Percentiles rank a stretch among this genome's conserved stretches.
Conservation (phyloP, 2,888 invertebrate genomes). For the Drosophila infuscata region DNA sequence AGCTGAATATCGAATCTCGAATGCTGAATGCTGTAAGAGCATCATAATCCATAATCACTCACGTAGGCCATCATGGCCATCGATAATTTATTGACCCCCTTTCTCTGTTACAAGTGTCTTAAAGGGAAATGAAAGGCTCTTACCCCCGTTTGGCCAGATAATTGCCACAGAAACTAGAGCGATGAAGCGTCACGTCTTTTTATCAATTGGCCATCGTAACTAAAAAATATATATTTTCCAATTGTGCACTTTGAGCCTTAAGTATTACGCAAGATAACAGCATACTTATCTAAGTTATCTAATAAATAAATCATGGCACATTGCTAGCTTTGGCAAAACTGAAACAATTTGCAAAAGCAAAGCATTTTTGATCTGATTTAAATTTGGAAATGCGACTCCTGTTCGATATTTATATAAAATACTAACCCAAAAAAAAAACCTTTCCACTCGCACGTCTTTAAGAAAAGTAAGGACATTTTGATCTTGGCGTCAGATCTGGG, state of each 20-base stretch:
- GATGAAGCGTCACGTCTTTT: slow-evolving; percentile 21
- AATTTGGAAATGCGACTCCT: background rate
- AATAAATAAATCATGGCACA: background rate
- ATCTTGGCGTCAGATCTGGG: too few species aligned
- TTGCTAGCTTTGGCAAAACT: background rate
- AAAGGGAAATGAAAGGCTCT: slow-evolving; percentile 72
- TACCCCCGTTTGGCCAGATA: slow-evolving; percentile 6
- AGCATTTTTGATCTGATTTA: background rate
- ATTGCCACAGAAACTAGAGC: slow-evolving; percentile 14
- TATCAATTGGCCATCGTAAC: slow-evolving; percentile 26
- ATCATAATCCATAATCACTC: slow-evolving; percentile 50
- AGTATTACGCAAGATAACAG: slow-evolving; percentile 7
- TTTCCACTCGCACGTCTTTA: too few species aligned
- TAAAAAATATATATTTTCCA: slow-evolving; percentile 18
- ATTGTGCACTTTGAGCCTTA: background rate
- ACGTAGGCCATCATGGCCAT: slow-evolving; percentile 49
- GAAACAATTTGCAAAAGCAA: background rate
- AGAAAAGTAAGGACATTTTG: too few species aligned
- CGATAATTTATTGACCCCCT: slow-evolving; percentile 39
- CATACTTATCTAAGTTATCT: background rate
- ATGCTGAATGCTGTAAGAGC: slow-evolving; percentile 9
- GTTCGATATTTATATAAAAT: too few species aligned
- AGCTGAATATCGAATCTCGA: slow-evolving; percentile 3
- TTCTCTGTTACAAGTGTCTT: slow-evolving; percentile 29
- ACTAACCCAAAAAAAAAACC: too few species aligned